Evolutionary conservation across 2,797 vertebrate species (phyloP).

Genomic region (Coendou prehensilis): DNA sequence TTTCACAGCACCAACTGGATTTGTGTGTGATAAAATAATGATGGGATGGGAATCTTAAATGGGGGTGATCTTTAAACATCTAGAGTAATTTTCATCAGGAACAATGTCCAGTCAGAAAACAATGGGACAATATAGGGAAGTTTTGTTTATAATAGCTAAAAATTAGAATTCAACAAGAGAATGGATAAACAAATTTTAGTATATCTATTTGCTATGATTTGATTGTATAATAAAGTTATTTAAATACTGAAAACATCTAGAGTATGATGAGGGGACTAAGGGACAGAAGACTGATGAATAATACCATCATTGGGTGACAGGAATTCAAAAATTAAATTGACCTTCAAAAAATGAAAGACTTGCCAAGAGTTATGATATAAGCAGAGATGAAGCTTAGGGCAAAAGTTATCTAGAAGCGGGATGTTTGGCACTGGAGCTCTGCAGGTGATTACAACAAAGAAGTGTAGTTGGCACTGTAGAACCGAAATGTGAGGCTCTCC

Average conservation of each 20-base stretch:
- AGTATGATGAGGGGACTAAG: neutral
- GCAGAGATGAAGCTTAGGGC: neutral
- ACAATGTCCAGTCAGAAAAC: neutral
- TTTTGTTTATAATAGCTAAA: neutral
- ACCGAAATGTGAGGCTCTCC: neutral
- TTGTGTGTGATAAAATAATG: neutral
- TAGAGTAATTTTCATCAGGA: neutral
- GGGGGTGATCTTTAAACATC: neutral
- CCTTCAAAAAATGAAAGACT: neutral
- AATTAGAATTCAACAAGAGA: neutral
- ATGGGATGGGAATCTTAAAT: neutral
- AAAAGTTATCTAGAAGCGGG: neutral
- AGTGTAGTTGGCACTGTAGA: neutral
- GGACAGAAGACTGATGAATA: neutral
- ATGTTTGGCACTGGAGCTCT: neutral
- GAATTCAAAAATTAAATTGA: neutral
- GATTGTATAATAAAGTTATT: neutral
- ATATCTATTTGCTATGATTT: neutral
- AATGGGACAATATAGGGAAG: neutral
- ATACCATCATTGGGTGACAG: neutral
- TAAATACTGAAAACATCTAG: neutral
- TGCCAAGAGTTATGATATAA: neutral
- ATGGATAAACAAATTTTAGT: neutral
- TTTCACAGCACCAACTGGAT: neutral
- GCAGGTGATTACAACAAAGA: neutral